Conservation (phyloP, 2,888 invertebrate genomes). For the Branchipolynoe longqiensis region DNA sequence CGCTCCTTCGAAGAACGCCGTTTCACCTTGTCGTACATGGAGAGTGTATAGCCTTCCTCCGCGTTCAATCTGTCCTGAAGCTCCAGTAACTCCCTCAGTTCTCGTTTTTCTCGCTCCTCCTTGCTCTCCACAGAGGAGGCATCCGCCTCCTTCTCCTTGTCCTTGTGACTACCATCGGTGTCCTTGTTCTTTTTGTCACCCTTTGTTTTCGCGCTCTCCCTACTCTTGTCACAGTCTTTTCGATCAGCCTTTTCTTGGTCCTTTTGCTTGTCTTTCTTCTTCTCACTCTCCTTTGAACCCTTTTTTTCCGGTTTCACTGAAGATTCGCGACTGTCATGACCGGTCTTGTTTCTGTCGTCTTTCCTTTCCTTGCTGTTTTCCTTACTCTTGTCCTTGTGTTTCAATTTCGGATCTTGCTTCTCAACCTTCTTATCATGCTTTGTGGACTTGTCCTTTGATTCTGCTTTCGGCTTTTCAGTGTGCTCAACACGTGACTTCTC, state of each 20-base stretch:
- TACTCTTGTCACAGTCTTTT: constrained; percentile 29
- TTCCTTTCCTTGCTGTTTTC: constrained; percentile 33
- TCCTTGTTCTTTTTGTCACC: constrained; percentile 34
- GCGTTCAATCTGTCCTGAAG: constrained; percentile 28
- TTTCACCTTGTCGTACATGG: constrained; percentile 94
- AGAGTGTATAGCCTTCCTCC: constrained; percentile 88
- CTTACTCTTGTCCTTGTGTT: constrained; percentile 48
- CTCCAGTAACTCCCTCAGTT: constrained; percentile 43
- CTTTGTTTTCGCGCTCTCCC: constrained; percentile 72
- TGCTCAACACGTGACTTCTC: constrained; percentile 17
- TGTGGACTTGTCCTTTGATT: constrained; percentile 32
- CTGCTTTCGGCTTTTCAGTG: constrained; percentile 21
- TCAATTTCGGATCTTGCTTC: not conserved
- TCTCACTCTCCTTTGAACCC: constrained; percentile 23
- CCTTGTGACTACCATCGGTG: constrained; percentile 40
- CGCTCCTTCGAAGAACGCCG: constrained; percentile 71
- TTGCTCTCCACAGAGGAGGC: not conserved
- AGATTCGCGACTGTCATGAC: constrained; percentile 27
- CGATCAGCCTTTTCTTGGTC: constrained; percentile 20
- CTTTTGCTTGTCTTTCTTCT: constrained; percentile 58
- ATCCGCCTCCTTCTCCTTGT: constrained; percentile 34
- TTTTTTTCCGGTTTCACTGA: constrained; percentile 47
- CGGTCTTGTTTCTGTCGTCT: not conserved
- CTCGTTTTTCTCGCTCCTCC: constrained; percentile 73
- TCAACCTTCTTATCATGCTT: constrained; percentile 51